Evolutionary conservation across 1,140 invertebrate species (phyloP).

Genomic region (Antheraea pernyi): DNA sequence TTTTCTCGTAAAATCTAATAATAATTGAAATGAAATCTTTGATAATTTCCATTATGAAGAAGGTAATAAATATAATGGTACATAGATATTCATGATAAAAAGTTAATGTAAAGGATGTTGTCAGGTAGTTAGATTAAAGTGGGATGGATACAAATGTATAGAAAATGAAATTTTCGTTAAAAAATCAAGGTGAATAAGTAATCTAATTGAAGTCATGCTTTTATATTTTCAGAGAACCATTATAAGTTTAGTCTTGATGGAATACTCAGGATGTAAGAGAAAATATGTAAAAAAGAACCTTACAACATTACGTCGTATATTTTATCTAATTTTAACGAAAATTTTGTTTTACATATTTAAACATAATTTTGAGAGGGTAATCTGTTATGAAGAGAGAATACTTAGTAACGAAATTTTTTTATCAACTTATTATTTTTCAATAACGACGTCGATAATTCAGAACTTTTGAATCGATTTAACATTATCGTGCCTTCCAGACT

Average conservation of each 20-base stretch:
- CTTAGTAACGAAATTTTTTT: not conserved
- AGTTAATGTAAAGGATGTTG: too few relatives aligned
- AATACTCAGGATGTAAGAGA: not conserved
- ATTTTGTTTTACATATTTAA: conserved; percentile 2
- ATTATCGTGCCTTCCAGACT: too few relatives aligned
- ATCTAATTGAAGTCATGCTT: not conserved
- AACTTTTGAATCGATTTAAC: too few relatives aligned
- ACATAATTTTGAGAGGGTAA: not conserved
- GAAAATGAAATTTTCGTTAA: not conserved
- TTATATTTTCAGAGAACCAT: not conserved
- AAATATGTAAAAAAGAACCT: not conserved
- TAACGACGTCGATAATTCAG: not conserved
- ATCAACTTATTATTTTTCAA: not conserved
- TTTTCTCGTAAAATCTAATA: too few relatives aligned
- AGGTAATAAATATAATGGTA: too few relatives aligned
- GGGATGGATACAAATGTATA: not conserved
- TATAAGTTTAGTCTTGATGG: not conserved
- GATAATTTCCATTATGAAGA: too few relatives aligned
- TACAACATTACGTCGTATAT: not conserved
- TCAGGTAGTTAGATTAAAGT: too few relatives aligned
- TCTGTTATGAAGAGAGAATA: not conserved
- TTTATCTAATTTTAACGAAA: not conserved
- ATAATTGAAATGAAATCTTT: too few relatives aligned
- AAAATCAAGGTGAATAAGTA: not conserved
- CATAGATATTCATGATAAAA: too few relatives aligned